A percentile compares a stretch with the other conserved stretches of the same genome.
These are phyloP conservation scores for Conops quadrifasciatus DNA, from an alignment of 2,888 invertebrate species.

Conservation along the genomic window DNA sequence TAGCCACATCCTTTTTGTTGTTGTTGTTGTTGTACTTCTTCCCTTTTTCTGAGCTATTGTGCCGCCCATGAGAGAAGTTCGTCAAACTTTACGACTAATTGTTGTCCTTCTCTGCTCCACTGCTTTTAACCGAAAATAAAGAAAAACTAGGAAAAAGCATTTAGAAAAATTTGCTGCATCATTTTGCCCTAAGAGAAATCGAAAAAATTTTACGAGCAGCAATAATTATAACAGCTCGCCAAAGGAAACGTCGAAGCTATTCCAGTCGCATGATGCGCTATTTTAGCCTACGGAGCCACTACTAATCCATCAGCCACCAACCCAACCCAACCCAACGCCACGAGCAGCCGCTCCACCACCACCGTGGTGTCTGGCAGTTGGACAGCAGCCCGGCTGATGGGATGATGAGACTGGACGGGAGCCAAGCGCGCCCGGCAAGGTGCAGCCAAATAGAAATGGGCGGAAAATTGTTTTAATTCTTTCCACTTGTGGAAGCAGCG, in stretches of 20 bases:
- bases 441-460: slow-evolving; percentile 32
- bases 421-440: not conserved
- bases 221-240: slow-evolving; percentile 33
- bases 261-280: slow-evolving; percentile 17
- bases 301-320: slow-evolving; percentile 27
- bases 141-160: not conserved
- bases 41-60: no score
- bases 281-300: not conserved
- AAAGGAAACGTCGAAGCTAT: slow-evolving; percentile 12
- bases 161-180: no score
- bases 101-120: not conserved
- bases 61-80: no score
- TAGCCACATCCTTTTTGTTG: no score
- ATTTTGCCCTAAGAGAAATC: not conserved
- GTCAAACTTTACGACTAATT: slow-evolving; percentile 23
- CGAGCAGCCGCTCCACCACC: not conserved
- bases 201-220: slow-evolving; percentile 27
- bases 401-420: not conserved
- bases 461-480: slow-evolving; percentile 35
- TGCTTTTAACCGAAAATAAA: no score
- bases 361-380: not conserved
- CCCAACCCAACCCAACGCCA: not conserved
- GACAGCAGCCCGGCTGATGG: not conserved
- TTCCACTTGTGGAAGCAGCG: slow-evolving; percentile 32
- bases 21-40: no score